Evolutionary conservation across 2,113 vertebrate species (phyloP).

Genomic region (Thunnus maccoyii): DNA sequence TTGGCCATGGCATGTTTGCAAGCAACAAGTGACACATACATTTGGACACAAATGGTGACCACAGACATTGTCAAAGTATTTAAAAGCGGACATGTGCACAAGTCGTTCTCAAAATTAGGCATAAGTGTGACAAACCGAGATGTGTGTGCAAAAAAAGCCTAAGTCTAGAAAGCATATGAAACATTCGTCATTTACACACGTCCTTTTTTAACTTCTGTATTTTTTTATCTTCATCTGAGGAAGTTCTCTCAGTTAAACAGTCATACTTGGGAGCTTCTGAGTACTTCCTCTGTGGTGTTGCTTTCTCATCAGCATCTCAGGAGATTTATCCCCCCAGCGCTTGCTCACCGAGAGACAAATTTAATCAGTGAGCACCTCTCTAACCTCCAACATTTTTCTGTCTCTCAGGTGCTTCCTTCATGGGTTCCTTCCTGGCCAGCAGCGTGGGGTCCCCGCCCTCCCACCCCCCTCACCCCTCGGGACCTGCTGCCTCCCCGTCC

Average conservation of each 20-base stretch:
- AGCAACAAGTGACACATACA: constrained; percentile 14
- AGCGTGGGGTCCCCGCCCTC: constrained; percentile 91
- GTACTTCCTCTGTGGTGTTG: constrained; percentile 12
- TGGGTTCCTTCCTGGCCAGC: constrained; percentile 96
- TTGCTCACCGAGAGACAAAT: background rate
- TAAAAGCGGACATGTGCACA: background rate
- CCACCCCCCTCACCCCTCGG: constrained; percentile 87
- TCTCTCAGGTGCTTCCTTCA: constrained; percentile 91
- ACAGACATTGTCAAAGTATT: background rate
- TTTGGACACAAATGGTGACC: background rate
- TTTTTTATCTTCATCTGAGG: no score
- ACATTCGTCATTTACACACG: background rate
- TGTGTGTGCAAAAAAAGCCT: background rate
- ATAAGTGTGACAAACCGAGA: background rate
- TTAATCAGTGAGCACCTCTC: constrained; percentile 6
- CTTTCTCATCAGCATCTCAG: constrained; percentile 14
- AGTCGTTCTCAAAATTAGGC: no score
- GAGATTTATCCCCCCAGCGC: background rate
- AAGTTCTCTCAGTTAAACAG: constrained; percentile 2
- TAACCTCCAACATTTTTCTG: constrained; percentile 49
- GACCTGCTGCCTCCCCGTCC: constrained; percentile 89
- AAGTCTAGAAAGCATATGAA: background rate
- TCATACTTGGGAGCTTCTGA: background rate
- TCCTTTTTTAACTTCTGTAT: background rate
- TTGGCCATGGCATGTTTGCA: background rate